phyloP scores from a whole-genome alignment of 2,113 vertebrate genomes.

The Ochotona princeps region DNA sequence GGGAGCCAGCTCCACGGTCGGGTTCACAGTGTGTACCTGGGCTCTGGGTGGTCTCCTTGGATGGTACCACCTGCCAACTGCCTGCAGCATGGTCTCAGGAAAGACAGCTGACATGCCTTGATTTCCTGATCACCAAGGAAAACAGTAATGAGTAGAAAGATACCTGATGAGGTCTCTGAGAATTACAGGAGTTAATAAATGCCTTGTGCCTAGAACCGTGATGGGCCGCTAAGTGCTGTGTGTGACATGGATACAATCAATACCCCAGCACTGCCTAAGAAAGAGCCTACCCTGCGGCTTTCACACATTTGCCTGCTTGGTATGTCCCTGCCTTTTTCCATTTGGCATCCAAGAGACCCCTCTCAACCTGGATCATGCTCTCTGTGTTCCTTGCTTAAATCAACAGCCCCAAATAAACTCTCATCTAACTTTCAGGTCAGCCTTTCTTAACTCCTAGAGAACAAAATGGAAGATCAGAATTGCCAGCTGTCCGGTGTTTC shows the following conservation, averaged over 20 bases:
- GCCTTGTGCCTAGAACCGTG: background rate
- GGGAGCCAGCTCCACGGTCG: background rate
- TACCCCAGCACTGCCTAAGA: background rate
- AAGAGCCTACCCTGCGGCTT: too few relatives aligned
- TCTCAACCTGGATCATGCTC: background rate
- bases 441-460: slow-evolving; percentile 77
- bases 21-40: background rate
- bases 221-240: background rate
- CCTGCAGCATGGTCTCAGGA: background rate
- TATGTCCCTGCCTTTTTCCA: background rate
- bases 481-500: slow-evolving; percentile 82
- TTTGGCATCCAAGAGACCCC: background rate
- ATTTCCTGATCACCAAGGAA: background rate
- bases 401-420: slow-evolving; percentile 70
- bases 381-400: slow-evolving; percentile 44
- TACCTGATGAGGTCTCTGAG: background rate
- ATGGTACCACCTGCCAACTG: background rate
- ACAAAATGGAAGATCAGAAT: slow-evolving; percentile 82
- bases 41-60: too few relatives aligned
- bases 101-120: background rate
- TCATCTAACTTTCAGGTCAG: slow-evolving; percentile 70
- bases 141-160: background rate
- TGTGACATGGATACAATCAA: background rate
- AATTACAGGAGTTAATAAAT: background rate
- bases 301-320: background rate